These are phyloP conservation scores for Pseudoips prasinana DNA, from an alignment of 2,888 invertebrate species.

Conservation along the genomic window DNA sequence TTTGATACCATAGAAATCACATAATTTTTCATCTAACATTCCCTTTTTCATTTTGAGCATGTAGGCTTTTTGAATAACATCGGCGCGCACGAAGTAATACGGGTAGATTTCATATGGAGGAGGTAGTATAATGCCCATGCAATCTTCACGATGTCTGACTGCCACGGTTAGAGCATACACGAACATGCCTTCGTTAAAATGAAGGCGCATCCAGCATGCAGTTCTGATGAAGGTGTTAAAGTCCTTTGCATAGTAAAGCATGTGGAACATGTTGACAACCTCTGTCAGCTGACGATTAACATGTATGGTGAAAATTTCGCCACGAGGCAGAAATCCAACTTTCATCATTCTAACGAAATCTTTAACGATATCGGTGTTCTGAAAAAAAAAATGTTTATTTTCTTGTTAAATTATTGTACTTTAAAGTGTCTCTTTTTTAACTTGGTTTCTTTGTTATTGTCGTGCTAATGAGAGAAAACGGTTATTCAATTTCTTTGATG, in stretches of 20 bases:
- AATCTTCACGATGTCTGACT: constrained; percentile 75
- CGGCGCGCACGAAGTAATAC: constrained; percentile 84
- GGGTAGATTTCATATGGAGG: constrained; percentile 84
- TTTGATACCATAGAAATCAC: constrained; percentile 76
- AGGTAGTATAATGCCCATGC: constrained; percentile 75
- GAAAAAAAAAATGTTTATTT: no score
- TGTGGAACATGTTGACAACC: constrained; percentile 76
- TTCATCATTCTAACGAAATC: constrained; percentile 78
- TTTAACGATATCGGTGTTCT: constrained; percentile 82
- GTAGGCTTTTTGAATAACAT: constrained; percentile 83
- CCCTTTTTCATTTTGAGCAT: constrained; percentile 75
- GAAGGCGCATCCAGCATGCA: constrained; percentile 76
- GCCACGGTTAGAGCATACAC: constrained; percentile 79
- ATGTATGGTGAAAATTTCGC: constrained; percentile 75
- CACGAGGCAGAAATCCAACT: constrained; percentile 80
- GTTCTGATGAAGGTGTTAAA: constrained; percentile 74
- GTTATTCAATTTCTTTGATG: no score
- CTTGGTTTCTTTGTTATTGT: no score
- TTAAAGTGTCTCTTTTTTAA: no score
- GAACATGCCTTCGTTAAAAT: constrained; percentile 82
- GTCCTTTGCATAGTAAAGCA: constrained; percentile 78
- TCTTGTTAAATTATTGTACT: no score
- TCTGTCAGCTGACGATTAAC: constrained; percentile 75
- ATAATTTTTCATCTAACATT: constrained; percentile 69
- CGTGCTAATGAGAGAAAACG: no score